Evolutionary conservation across 2,797 vertebrate species (phyloP).

Genomic region (Eulemur mongoz): DNA sequence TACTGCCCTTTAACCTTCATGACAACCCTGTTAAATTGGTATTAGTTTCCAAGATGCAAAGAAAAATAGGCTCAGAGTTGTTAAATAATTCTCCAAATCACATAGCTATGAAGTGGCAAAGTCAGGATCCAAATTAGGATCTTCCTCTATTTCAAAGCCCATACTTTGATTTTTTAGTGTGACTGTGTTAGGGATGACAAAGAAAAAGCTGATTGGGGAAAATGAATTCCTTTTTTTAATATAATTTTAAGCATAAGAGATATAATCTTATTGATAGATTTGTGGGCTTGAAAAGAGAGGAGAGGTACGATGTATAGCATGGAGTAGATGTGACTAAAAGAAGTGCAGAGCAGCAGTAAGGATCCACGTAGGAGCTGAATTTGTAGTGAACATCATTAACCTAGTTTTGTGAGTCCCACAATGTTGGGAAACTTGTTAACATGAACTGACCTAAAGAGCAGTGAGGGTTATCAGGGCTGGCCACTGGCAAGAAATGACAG

Average conservation of each 20-base stretch:
- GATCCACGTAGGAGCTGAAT: not conserved
- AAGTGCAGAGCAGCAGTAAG: not conserved
- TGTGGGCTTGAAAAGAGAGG: not conserved
- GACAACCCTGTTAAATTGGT: not conserved
- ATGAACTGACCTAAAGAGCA: not conserved
- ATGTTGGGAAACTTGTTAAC: not conserved
- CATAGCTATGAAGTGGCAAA: not conserved
- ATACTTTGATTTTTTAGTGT: slow-evolving; percentile 39
- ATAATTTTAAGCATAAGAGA: slow-evolving; percentile 20
- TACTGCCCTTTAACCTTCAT: not conserved
- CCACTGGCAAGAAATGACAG: not conserved
- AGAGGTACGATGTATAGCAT: not conserved
- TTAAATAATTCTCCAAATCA: slow-evolving; percentile 12
- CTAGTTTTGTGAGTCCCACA: not conserved
- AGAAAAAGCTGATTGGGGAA: not conserved
- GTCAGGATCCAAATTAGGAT: not conserved
- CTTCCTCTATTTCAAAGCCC: not conserved
- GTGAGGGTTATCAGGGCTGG: not conserved
- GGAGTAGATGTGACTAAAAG: not conserved
- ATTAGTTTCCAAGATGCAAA: not conserved
- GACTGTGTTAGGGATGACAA: not conserved
- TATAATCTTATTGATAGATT: not conserved
- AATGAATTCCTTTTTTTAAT: not conserved
- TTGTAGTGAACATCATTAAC: not conserved
- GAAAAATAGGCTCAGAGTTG: not conserved